Evolutionary conservation across 2,888 invertebrate species (phyloP), one percentile per base, ranked within the genome.

Genomic region (Caenorhabditis wallacei): DNA sequence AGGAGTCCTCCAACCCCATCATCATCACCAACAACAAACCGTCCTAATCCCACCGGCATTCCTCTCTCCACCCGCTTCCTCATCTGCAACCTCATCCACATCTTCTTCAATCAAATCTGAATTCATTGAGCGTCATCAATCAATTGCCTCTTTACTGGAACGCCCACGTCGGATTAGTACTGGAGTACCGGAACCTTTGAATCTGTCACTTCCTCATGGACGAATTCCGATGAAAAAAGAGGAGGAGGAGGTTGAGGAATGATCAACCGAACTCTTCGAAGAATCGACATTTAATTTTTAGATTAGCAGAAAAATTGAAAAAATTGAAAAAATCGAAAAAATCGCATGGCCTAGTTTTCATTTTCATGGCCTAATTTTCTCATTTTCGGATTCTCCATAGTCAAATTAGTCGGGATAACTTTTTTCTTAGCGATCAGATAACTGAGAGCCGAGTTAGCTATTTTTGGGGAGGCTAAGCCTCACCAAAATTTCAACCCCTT

Each of bases 71-170:
- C 72, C 80, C 76, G 61, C 69, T 10, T 64, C 56, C 30, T n/a
- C n/a, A n/a, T n/a, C n/a, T 4, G 53, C 54, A 24, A 37, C 75
- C 37, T 18, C 79, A 8, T 20, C 61, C n/a, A 20, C 69, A 5
- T 35, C 80, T 10, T 53, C 78, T 3, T 70, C 80, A 10, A 48
- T 35, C n/a, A 61, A 70, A 40, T 75, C 81, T 0, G 75, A 79
- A 13, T 83, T 51, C 51, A 66, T 83, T 54, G 83, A 83, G 30
- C 43, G 83, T 18, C 83, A 83, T 26, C 75, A 70, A 22, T 70
- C 80, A 24, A 85, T 87, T 16, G 87, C 87, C 3, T 61, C 63
- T 1, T 66, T 87, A 1, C 57, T 87, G 22, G 84, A 85, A 35
- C 72, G 80, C 1, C 83, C 83, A 16, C 46, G 79, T 0, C 40